Base-by-base conservation (phyloP, 2,797 vertebrate genomes). In the Cossypha caffra region DNA sequence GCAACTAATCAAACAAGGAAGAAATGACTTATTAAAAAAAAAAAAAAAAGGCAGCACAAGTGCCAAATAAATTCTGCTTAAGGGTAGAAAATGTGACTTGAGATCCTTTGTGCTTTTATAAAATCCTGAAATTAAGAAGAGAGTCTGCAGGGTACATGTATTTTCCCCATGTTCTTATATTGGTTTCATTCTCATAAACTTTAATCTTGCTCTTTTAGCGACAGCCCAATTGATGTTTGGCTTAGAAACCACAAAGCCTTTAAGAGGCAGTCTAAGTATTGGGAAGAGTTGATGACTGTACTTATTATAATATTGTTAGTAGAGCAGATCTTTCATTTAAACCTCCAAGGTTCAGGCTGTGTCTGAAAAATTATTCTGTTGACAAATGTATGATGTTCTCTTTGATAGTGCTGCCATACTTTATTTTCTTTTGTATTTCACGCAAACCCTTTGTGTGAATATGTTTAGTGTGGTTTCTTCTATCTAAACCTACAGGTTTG, bases 1-100 rank as follows among this genome's bases (percentile, higher is more conserved):
- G 92, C 94, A 92, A 55, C 18, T 90, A 93, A 88, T 86, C 79
- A 97, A 78, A 90, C 38, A 93, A 69, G 51, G n/a, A 68, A 90
- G 59, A 97, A 90, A 88, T 72, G 20, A 55, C 59, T 78, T n/a
- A 80, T 80, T 14, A 13, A 48, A 72, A 73, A 52, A 52, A 54
- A 12, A 35, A 38, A 11, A 33, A 63, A 40, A 1, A 48, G 10
- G 4, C 55, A 59, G 24, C 19, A 5, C 7, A 54, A 77, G 26
- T 64, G 75, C 87, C 76, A 86, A 81, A 83, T 77, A 80, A 72
- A 64, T 78, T 74, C 62, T 90, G 50, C 88, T 90, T 7, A 58
- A 68, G 66, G 85, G 76, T 42, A 75, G 51, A 86, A 90, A 84
- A 85, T 80, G 7, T 52, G 33, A 77, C 43, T 78, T 64, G 11